Conservation (phyloP, 2,113 vertebrate genomes). For the Naja naja region DNA sequence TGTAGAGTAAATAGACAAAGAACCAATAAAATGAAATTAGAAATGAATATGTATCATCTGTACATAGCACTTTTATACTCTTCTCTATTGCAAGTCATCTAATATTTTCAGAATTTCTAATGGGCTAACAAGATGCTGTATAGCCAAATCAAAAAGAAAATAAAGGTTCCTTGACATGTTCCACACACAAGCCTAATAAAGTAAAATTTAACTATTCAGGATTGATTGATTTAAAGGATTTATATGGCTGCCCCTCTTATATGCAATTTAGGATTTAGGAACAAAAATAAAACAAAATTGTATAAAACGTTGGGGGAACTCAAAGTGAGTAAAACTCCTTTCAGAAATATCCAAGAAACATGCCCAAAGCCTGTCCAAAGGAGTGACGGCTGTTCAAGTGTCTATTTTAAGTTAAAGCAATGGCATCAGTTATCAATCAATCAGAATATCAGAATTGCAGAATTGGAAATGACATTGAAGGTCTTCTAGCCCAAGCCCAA, state of each 20-base stretch:
- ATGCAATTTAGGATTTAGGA: not conserved
- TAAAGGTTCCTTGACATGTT: not conserved
- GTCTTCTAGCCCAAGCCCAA: not conserved
- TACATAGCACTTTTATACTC: not conserved
- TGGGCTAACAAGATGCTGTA: not conserved
- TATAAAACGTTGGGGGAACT: not conserved
- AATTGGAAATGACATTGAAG: not conserved
- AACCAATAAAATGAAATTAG: not conserved
- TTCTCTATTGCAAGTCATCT: not conserved
- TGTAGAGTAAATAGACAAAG: not conserved
- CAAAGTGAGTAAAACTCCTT: not conserved
- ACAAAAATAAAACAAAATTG: not conserved
- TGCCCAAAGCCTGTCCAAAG: not conserved
- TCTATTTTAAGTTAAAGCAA: not conserved
- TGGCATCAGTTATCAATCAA: not conserved
- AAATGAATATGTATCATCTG: not conserved
- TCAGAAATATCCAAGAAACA: not conserved
- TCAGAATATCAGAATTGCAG: not conserved
- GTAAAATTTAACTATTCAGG: not conserved
- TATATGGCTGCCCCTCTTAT: not conserved
- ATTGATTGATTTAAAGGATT: not conserved
- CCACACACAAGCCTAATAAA: not conserved
- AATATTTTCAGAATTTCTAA: not conserved
- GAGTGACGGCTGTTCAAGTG: not conserved
- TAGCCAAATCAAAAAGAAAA: not conserved